Evolutionary conservation across 2,113 vertebrate genomes (phyloP).

Genomic region (Vulpes vulpes): DNA sequence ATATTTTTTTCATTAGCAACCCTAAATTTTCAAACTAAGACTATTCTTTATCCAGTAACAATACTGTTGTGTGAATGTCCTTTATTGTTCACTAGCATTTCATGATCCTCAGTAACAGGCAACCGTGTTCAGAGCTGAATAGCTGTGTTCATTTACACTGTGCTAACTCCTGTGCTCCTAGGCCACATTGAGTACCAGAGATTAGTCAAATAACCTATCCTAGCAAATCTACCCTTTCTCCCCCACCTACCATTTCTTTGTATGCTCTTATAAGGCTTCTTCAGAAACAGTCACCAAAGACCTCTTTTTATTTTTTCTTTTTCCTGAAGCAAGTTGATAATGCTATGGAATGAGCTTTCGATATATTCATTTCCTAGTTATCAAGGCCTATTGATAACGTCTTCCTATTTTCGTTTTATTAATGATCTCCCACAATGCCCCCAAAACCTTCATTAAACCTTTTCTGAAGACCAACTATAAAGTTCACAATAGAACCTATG

Average conservation of each 20-base stretch:
- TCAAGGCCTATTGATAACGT: not conserved
- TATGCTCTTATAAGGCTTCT: not conserved
- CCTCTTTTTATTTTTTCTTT: not conserved
- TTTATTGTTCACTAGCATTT: not conserved
- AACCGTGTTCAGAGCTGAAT: not conserved
- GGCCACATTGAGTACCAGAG: not conserved
- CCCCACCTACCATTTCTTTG: not conserved
- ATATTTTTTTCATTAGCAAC: not conserved
- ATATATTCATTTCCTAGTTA: not conserved
- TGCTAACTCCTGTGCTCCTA: not conserved
- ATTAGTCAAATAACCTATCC: not conserved
- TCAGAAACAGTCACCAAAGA: not conserved
- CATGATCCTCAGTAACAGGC: not conserved
- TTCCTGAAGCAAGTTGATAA: not conserved
- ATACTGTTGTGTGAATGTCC: not conserved
- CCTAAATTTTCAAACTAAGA: not conserved
- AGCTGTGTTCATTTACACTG: not conserved
- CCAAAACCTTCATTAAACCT: not conserved
- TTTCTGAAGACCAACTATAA: not conserved
- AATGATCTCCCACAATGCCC: not conserved
- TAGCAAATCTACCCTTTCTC: not conserved
- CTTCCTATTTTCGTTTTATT: slow-evolving; percentile 6
- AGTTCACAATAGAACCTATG: not conserved
- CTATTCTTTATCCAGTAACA: not conserved
- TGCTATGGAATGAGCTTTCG: not conserved